Evolutionary conservation across 2,888 invertebrate species (phyloP).

Genomic region (Epistrophella euchroma): DNA sequence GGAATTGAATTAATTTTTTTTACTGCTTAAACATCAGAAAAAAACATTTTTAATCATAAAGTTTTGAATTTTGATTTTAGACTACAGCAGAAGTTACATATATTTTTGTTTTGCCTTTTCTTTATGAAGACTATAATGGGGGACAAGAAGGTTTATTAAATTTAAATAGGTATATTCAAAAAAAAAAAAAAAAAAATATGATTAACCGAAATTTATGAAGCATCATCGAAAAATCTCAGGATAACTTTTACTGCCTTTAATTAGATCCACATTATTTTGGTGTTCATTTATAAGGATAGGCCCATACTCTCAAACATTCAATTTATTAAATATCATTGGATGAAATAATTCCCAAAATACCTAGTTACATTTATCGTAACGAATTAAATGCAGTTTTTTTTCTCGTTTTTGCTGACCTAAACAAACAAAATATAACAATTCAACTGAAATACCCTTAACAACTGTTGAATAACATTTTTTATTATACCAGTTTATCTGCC

Average conservation of each 20-base stretch:
- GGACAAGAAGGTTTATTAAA: neutral
- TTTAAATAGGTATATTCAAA: no score
- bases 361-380: no score
- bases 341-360: no score
- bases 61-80: constrained; percentile 6
- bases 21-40: neutral
- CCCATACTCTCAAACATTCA: no score
- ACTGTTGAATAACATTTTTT: neutral
- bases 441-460: neutral
- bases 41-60: constrained; percentile 12
- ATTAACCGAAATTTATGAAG: neutral
- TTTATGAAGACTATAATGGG: neutral
- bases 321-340: no score
- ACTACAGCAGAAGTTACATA: neutral
- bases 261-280: no score
- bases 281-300: no score
- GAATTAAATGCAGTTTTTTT: no score
- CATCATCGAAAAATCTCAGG: no score
- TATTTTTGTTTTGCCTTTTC: neutral
- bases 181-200: neutral
- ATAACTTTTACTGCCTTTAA: no score
- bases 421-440: neutral
- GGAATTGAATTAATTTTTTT: constrained; percentile 15
- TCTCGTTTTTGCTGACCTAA: neutral
- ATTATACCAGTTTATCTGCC: neutral